Conservation (phyloP, 2,113 vertebrate species). For the Mesocricetus auratus region DNA sequence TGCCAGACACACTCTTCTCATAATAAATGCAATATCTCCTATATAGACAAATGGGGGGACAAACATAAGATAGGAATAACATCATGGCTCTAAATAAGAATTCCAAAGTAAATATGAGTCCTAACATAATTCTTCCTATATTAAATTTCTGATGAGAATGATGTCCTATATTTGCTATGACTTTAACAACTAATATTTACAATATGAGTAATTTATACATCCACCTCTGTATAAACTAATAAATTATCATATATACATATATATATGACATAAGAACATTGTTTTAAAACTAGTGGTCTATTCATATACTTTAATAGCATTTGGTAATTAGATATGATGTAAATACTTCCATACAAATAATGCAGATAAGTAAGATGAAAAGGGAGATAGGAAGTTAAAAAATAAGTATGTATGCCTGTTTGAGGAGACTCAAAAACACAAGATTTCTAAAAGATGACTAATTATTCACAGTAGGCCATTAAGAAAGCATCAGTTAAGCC, state of each 20-base stretch:
- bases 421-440: neutral
- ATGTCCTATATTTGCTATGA: neutral
- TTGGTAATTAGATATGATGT: neutral
- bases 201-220: neutral
- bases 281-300: neutral
- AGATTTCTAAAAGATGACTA: neutral
- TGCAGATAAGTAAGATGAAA: neutral
- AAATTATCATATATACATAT: conserved; percentile 7
- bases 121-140: neutral
- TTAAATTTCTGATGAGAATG: neutral
- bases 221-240: neutral
- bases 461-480: neutral
- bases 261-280: neutral
- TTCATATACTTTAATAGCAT: neutral
- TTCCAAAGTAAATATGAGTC: conserved; percentile 7
- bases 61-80: neutral
- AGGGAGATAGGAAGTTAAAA: neutral
- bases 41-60: neutral
- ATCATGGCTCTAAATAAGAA: neutral
- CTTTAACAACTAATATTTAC: neutral
- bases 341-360: conserved; percentile 22
- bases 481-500: neutral
- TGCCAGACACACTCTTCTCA: neutral
- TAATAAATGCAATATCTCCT: neutral
- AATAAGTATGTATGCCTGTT: neutral